Base-by-base conservation (phyloP, 2,797 vertebrate species). In the Myotis vivesi region DNA sequence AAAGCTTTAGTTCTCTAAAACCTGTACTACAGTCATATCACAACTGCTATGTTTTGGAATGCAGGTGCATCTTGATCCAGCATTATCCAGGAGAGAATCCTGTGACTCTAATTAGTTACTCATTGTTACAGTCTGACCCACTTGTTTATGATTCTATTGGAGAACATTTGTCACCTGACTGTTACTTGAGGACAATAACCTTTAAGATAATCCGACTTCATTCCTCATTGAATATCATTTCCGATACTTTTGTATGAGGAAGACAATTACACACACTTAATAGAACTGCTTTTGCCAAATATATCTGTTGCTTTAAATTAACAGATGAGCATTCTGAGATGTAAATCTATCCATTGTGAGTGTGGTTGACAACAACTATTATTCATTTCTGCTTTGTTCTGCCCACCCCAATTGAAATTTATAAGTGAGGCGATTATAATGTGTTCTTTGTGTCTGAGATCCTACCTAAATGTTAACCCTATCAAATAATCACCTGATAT, bases 131-230 rank as follows among this genome's bases (percentile, higher is more conserved):
- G 15, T 68, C 7, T 20, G 53, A 46, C 46, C 90, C 30, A 19
- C 5, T 28, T 49, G 12, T 19, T 82, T 51, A 55, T 38, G 64
- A 53, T 90, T 87, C 49, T 79, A 6, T 20, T 62, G 49, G 23
- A 62, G 44, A 51, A 91, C 36, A 68, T 49, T 51, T n/a, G 16
- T 87, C 57, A 59, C 23, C 53, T 86, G 44, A 82, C 57, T 8
- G 23, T 72, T 89, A 89, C 38, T 57, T 82, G 25, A 83, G 73
- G 69, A 73, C 59, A 87, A 38, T 92, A 84, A 79, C n/a, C 36
- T 92, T 94, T 90, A 84, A 92, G 25, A 71, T 64, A 87, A 92
- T 55, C 55, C 51, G 51, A 64, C 51, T 87, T 87, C 41, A 87
- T 69, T 77, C 36, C 6, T 90, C 17, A 75, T n/a, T 57, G 41